Evolutionary conservation across 2,888 invertebrate species (phyloP).

Genomic region (Drosophila leonis): DNA sequence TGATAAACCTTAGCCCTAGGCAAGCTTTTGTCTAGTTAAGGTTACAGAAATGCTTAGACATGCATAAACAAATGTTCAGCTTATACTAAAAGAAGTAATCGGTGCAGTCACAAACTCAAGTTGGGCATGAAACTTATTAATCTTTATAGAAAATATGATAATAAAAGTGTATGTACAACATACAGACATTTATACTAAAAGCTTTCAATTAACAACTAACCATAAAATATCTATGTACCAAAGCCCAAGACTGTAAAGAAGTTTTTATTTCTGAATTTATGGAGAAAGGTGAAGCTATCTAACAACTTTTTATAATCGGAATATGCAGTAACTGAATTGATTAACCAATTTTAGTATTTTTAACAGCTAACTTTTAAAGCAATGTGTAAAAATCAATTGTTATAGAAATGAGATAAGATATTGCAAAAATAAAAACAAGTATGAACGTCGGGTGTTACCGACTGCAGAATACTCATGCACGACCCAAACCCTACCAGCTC

Average conservation of each 20-base stretch:
- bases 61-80: not conserved
- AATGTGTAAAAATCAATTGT: not conserved
- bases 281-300: not conserved
- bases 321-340: not conserved
- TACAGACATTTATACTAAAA: not conserved
- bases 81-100: not conserved
- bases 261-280: not conserved
- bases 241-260: not conserved
- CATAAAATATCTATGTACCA: not conserved
- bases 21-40: not conserved
- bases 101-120: not conserved
- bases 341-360: not conserved
- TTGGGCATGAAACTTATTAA: not conserved
- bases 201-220: too few relatives aligned
- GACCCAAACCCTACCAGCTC: too few relatives aligned
- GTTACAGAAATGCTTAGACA: not conserved
- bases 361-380: too few relatives aligned
- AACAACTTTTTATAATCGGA: not conserved
- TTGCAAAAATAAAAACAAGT: not conserved
- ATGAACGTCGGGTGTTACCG: too few relatives aligned
- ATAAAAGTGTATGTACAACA: too few relatives aligned
- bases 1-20: not conserved
- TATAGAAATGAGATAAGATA: not conserved
- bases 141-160: not conserved
- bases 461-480: too few relatives aligned